Conservation (phyloP, 2,113 vertebrate genomes). For the Phalacrocorax pelagicus region DNA sequence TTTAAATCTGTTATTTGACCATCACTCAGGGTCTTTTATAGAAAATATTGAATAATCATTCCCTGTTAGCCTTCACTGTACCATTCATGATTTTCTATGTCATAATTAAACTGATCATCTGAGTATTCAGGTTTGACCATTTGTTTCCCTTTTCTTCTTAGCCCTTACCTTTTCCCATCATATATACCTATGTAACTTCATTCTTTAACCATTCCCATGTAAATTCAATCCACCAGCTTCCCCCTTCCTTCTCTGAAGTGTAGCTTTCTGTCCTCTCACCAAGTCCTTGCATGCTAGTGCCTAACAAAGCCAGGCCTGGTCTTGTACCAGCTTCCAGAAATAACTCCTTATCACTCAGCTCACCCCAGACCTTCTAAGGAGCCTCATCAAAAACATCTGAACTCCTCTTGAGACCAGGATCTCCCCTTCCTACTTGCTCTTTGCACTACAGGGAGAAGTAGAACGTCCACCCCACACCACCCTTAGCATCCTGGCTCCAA, state of each 20-base stretch:
- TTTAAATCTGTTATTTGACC: not conserved
- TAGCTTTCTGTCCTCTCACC: not conserved
- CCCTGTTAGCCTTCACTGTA: not conserved
- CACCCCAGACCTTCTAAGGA: not conserved
- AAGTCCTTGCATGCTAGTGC: not conserved
- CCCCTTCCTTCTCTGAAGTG: rapidly evolving
- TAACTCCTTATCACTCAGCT: not conserved
- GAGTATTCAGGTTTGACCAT: not conserved
- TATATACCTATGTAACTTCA: not conserved
- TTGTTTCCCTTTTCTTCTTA: not conserved
- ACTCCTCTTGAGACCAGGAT: not conserved
- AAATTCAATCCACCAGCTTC: not conserved
- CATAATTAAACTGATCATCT: not conserved
- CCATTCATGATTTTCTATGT: not conserved
- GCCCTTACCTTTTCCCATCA: not conserved
- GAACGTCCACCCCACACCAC: not conserved
- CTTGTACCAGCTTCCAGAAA: not conserved
- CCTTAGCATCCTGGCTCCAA: not conserved
- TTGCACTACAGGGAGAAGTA: not conserved
- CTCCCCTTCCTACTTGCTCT: not conserved
- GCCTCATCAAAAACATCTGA: not conserved
- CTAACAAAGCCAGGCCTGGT: not conserved
- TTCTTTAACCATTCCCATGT: not conserved
- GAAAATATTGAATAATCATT: not conserved
- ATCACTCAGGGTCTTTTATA: not conserved